Evolutionary conservation across 1,140 invertebrate species (phyloP).

Genomic region (Calliopsis andreniformis): DNA sequence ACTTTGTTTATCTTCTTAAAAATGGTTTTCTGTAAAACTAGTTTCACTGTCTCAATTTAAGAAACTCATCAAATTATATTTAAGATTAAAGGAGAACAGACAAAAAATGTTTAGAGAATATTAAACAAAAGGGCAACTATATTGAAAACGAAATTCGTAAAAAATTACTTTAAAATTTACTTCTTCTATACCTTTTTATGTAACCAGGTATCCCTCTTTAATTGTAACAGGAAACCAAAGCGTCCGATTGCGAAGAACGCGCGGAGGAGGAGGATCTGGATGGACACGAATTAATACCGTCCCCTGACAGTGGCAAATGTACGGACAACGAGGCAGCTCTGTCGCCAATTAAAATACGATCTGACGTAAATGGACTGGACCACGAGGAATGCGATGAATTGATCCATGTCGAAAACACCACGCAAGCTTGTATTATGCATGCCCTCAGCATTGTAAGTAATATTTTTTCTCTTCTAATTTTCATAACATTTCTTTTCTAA

Average conservation of each 20-base stretch:
- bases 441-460: constrained; percentile 83
- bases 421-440: constrained; percentile 81
- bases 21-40: not conserved
- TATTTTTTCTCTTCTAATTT: not conserved
- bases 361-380: constrained; percentile 74
- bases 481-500: not conserved
- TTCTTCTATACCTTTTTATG: too few relatives aligned
- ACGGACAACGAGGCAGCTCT: constrained; percentile 78
- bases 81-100: too few relatives aligned
- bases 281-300: constrained; percentile 73
- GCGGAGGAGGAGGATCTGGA: constrained; percentile 74
- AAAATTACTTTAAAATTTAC: too few relatives aligned
- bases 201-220: not conserved
- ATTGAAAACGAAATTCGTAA: too few relatives aligned
- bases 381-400: constrained; percentile 77
- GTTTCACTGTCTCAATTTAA: too few relatives aligned
- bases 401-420: constrained; percentile 76
- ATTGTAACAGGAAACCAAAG: constrained; percentile 67
- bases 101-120: too few relatives aligned
- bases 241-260: constrained; percentile 72
- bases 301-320: constrained; percentile 78
- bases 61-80: too few relatives aligned
- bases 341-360: constrained; percentile 77
- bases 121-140: too few relatives aligned
- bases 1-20: not conserved